Evolutionary conservation across 2,888 invertebrate genomes (phyloP), one percentile per base, ranked within the genome.

Genomic region (Clepsis dumicolana): DNA sequence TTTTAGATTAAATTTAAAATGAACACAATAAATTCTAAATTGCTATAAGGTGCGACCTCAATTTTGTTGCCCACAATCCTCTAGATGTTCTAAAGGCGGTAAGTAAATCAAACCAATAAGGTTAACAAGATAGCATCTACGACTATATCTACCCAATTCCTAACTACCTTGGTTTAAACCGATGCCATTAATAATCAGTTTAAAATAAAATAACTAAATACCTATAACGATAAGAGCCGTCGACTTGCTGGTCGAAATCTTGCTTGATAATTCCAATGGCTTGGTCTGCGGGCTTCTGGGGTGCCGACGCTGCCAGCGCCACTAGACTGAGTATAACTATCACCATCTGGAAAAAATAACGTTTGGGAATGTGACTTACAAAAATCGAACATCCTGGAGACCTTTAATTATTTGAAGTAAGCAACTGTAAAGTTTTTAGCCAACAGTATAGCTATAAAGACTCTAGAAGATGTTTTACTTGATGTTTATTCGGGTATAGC

Each of bases 181-280:
- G 14, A 35, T 4, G 35, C 14, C 14, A 12, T 21, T 12, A 16
- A 4, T 18, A n/a, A n/a, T n/a, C n/a, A n/a, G n/a, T n/a, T n/a
- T n/a, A n/a, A n/a, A n/a, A n/a, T n/a, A n/a, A n/a, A n/a, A n/a
- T n/a, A n/a, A n/a, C 81, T 89, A 44, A 44, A 8, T 89, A 96
- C 96, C 95, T 96, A 93, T 95, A 96, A 84, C 94, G 94, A 77
- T 96, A 96, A 44, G 96, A 95, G 70, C 96, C 96, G 84, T 96
- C 96, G 1, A 96, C 95, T 78, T 95, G 95, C 75, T 96, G 95
- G 77, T 96, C 96, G 71, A 96, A 96, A 70, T 95, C 95, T 85
- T 96, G 96, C 76, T 95, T 95, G 71, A 96, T 84, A 71, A 96
- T 96, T 69, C 95, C 95, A 77, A 95, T 93, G 59, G 94, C 94